A percentile compares a stretch with the other conserved stretches of the same genome.
Conservation (phyloP, 2,888 invertebrate species). For the Spisula subtruncata region DNA sequence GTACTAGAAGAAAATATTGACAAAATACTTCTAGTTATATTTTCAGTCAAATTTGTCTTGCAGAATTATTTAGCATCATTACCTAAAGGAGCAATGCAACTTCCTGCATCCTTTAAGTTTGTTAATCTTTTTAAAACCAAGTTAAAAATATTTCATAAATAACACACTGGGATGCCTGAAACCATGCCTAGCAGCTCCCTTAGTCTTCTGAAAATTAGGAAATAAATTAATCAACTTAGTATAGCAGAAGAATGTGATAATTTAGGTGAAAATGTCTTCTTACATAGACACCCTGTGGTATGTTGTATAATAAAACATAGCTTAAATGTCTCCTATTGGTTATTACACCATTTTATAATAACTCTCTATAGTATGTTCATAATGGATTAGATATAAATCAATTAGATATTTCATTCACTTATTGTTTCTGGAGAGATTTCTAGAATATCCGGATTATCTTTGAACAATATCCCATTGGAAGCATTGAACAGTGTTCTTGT, state of each 20-base stretch:
- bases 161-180: background rate
- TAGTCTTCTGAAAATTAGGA: background rate
- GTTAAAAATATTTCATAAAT: background rate
- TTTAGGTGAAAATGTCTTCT: background rate
- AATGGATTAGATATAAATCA: conserved; percentile 12
- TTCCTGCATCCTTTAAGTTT: too few species aligned
- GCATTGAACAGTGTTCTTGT: background rate
- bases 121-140: too few species aligned
- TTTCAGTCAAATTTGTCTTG: too few species aligned
- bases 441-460: background rate
- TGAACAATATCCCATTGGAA: background rate
- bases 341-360: background rate
- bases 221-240: background rate
- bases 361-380: conserved; percentile 1
- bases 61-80: too few species aligned
- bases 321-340: background rate
- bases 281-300: background rate
- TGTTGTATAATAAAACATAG: background rate
- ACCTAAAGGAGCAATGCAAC: too few species aligned
- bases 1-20: too few species aligned
- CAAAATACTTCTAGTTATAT: too few species aligned
- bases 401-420: conserved; percentile 14
- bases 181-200: background rate
- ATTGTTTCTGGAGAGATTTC: background rate
- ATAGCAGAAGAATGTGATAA: background rate